Evolutionary conservation across 2,888 invertebrate genomes (phyloP).

Genomic region (Siphonodentalium dalli): DNA sequence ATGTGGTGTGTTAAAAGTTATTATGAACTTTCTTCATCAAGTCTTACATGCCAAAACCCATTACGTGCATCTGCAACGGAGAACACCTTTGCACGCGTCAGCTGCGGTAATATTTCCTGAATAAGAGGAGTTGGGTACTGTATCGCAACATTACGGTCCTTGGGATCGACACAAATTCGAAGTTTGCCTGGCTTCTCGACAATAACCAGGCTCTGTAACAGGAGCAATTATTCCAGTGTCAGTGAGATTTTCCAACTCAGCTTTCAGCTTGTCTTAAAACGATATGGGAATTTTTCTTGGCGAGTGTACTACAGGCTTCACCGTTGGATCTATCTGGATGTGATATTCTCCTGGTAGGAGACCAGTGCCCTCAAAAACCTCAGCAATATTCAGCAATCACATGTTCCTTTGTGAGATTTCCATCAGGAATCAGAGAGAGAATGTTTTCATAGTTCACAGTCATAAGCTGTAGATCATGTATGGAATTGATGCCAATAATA

Average conservation of each 20-base stretch:
- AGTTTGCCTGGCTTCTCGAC: conserved; percentile 25
- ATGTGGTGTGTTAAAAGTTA: conserved; percentile 33
- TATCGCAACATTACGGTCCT: conserved; percentile 26
- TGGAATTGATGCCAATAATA: no score
- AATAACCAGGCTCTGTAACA: conserved; percentile 25
- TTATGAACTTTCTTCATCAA: conserved; percentile 31
- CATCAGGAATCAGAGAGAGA: no score
- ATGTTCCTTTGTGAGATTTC: no score
- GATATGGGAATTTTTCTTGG: conserved; percentile 20
- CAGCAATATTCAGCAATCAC: no score
- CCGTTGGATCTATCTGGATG: conserved; percentile 12
- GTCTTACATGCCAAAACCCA: conserved; percentile 29
- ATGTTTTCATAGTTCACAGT: no score
- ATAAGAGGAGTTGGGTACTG: conserved; percentile 29
- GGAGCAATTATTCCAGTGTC: conserved; percentile 19
- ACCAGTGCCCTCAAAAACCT: conserved; percentile 18
- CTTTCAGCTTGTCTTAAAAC: conserved; percentile 15
- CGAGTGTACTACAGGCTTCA: conserved; percentile 13
- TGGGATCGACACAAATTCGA: conserved; percentile 32
- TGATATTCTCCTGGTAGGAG: conserved; percentile 11
- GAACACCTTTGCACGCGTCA: conserved; percentile 30
- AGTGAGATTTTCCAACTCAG: conserved; percentile 22
- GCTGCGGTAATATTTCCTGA: conserved; percentile 33
- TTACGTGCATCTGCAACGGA: conserved; percentile 24
- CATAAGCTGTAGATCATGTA: no score